phyloP scores from a whole-genome alignment of 2,113 vertebrate species.

The Eurystomus gularis region DNA sequence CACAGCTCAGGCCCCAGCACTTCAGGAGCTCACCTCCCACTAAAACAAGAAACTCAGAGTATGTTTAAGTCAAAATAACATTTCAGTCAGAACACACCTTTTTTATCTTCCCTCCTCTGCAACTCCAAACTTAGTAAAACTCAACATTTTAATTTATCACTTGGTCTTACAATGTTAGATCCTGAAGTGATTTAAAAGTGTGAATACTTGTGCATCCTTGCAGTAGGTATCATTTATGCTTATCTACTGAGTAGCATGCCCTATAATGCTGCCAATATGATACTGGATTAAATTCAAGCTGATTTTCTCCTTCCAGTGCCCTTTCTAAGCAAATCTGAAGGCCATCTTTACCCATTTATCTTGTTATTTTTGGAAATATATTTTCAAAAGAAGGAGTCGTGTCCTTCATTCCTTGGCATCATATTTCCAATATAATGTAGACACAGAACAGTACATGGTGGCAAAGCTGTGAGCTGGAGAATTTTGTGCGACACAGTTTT shows the following conservation, averaged over 20 bases:
- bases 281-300: not conserved
- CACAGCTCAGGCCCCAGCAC: too few species aligned
- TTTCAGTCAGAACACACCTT: not conserved
- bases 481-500: not conserved
- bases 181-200: not conserved
- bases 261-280: not conserved
- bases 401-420: not conserved
- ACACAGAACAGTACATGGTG: not conserved
- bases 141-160: not conserved
- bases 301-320: not conserved
- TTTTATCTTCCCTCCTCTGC: not conserved
- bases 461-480: not conserved
- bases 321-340: not conserved
- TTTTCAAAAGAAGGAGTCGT: not conserved
- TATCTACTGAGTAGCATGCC: not conserved
- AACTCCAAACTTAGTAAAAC: not conserved
- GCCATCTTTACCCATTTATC: not conserved
- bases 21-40: not conserved
- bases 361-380: not conserved
- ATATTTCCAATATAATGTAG: not conserved
- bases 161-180: not conserved
- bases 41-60: not conserved
- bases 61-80: not conserved
- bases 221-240: not conserved
- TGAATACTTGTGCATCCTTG: not conserved